Evolutionary conservation across 2,797 vertebrate genomes (phyloP).

Genomic region (Acanthopagrus latus): DNA sequence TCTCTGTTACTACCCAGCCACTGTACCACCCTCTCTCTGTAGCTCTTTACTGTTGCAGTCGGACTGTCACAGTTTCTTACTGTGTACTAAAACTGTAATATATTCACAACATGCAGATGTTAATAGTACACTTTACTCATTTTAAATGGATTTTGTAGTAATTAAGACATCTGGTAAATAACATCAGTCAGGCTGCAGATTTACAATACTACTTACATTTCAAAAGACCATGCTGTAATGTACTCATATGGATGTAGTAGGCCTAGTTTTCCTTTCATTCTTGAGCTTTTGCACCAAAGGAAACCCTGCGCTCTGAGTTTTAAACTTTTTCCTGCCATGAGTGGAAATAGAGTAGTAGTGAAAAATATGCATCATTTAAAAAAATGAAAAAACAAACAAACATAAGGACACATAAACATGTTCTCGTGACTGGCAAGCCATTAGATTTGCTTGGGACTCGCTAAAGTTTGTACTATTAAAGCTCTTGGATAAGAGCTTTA

Average conservation of each 20-base stretch:
- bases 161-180: background rate
- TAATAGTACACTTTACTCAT: background rate
- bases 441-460: background rate
- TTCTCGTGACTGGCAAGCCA: background rate
- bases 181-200: background rate
- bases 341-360: background rate
- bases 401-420: background rate
- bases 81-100: background rate
- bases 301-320: background rate
- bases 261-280: background rate
- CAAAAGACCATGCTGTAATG: background rate
- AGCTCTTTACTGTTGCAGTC: conserved; percentile 3
- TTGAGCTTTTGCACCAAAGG: background rate
- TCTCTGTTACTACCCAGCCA: conserved; percentile 65
- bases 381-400: no score
- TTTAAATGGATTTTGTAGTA: background rate
- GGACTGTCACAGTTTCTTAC: background rate
- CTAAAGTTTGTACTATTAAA: background rate
- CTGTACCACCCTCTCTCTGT: conserved; percentile 17
- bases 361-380: background rate
- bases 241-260: background rate
- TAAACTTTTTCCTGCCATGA: background rate
- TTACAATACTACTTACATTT: background rate
- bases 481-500: no score
- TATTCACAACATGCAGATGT: background rate